Evolutionary conservation across 2,888 invertebrate species (phyloP).

Genomic region (Ptychoptera albimana): DNA sequence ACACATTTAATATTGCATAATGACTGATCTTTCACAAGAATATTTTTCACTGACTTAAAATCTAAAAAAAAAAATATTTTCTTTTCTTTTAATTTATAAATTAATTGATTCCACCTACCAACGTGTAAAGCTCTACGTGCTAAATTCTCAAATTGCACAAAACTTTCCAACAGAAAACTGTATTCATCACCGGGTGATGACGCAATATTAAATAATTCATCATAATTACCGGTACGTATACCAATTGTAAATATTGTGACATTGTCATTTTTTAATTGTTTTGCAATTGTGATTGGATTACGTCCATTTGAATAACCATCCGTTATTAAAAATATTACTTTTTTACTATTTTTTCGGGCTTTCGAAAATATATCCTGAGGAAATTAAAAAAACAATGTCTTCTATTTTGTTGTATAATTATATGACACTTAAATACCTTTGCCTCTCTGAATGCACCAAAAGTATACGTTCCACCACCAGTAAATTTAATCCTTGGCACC

Average conservation of each 20-base stretch:
- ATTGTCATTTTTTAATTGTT: slow-evolving; percentile 34
- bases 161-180: slow-evolving; percentile 48
- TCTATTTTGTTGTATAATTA: slow-evolving; percentile 1
- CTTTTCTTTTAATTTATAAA: not conserved
- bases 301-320: slow-evolving; percentile 57
- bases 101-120: slow-evolving; percentile 29
- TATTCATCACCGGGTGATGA: slow-evolving; percentile 44
- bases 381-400: slow-evolving; percentile 7
- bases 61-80: slow-evolving; percentile 27
- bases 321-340: slow-evolving; percentile 49
- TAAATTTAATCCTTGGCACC: slow-evolving; percentile 40
- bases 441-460: slow-evolving; percentile 49
- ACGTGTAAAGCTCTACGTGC: slow-evolving; percentile 49
- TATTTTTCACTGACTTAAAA: slow-evolving; percentile 41
- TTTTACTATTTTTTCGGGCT: slow-evolving; percentile 32
- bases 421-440: slow-evolving; percentile 29
- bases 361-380: slow-evolving; percentile 33
- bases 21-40: slow-evolving; percentile 30
- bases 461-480: slow-evolving; percentile 52
- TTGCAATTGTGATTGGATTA: slow-evolving; percentile 44
- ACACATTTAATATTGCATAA: slow-evolving; percentile 40
- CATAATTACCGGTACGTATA: slow-evolving; percentile 46
- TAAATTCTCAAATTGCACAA: slow-evolving; percentile 50
- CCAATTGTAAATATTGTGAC: slow-evolving; percentile 38
- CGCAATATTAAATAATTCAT: slow-evolving; percentile 44